phyloP scores from a whole-genome alignment of 1,140 invertebrate species.

The Camponotus pennsylvanicus region DNA sequence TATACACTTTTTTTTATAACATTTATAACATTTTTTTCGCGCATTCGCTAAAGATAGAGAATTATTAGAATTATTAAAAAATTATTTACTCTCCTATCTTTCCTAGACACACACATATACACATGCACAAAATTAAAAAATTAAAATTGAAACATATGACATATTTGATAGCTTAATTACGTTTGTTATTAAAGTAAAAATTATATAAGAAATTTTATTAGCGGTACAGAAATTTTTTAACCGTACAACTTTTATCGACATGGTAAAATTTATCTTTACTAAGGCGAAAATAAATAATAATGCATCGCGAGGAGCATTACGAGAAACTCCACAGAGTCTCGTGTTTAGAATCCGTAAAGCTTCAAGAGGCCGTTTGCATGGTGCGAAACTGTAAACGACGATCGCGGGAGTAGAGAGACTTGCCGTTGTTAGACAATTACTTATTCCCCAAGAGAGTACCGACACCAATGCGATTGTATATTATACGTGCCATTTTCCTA shows the following conservation, averaged over 20 bases:
- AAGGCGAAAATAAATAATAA: constrained; percentile 21
- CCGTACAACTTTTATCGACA: neutral
- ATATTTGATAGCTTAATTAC: neutral
- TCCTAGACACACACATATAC: neutral
- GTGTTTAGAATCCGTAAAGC: constrained; percentile 71
- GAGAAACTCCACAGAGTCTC: constrained; percentile 39
- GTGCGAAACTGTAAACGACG: constrained; percentile 73
- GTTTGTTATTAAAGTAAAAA: neutral
- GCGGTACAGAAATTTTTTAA: neutral
- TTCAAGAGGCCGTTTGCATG: constrained; percentile 65
- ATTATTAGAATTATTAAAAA: too few species aligned
- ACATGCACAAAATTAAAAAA: constrained; percentile 11
- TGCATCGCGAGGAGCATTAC: constrained; percentile 9
- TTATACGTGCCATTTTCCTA: neutral
- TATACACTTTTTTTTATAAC: too few species aligned
- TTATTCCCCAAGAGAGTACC: constrained; percentile 46
- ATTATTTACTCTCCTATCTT: neutral
- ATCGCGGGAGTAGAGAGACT: constrained; percentile 51
- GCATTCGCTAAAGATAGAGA: too few species aligned
- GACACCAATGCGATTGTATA: constrained; percentile 9
- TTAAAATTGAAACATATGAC: neutral
- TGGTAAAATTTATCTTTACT: neutral
- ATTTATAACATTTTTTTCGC: too few species aligned
- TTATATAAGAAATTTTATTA: neutral
- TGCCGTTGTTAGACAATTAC: constrained; percentile 68